phyloP scores from a whole-genome alignment of 1,140 invertebrate genomes.

The Orchestia grillus region DNA sequence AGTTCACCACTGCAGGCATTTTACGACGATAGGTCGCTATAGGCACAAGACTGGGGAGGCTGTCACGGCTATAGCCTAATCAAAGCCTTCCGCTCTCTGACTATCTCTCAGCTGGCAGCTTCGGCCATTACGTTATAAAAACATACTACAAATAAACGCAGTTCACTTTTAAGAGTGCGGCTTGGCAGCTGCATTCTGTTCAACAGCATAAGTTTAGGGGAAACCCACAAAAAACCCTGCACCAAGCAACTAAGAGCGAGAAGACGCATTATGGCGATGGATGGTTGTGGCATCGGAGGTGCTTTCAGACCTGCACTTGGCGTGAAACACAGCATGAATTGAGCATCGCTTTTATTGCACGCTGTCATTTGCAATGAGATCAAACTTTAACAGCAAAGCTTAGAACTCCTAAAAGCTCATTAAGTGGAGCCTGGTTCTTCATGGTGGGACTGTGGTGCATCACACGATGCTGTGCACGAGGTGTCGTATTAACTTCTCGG shows the following conservation, averaged over 20 bases:
- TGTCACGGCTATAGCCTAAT: background rate
- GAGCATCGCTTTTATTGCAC: background rate
- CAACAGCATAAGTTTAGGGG: conserved; percentile 11
- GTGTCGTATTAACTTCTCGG: background rate
- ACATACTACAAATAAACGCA: conserved; percentile 34
- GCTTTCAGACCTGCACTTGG: background rate
- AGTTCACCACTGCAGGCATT: background rate
- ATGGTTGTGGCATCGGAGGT: background rate
- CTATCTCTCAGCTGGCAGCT: conserved; percentile 25
- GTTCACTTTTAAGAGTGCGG: background rate
- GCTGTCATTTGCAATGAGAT: background rate
- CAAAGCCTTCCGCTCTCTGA: background rate
- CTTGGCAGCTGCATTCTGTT: conserved; percentile 44
- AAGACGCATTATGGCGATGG: background rate
- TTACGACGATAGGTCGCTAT: background rate
- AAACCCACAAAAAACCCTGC: background rate
- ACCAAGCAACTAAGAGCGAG: background rate
- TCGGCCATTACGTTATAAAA: conserved; percentile 48
- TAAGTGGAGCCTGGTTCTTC: background rate
- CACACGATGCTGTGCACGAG: background rate
- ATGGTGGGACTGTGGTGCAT: background rate
- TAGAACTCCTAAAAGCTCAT: background rate
- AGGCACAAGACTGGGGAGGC: background rate
- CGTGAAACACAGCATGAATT: background rate
- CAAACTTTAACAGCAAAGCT: background rate